phyloP scores from a whole-genome alignment of 1,140 invertebrate genomes.

The Drosophila orena region DNA sequence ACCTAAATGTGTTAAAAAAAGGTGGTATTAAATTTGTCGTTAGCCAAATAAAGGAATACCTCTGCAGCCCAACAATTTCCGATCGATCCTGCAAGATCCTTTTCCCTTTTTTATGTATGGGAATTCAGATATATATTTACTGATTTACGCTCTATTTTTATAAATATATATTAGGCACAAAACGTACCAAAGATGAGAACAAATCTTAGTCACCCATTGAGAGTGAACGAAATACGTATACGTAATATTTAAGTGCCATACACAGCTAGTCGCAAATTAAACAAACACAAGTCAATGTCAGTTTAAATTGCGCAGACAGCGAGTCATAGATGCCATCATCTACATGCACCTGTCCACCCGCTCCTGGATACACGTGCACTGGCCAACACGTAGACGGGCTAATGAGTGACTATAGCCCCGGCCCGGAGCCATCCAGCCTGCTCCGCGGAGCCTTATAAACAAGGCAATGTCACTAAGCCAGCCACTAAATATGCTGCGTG shows the following conservation, averaged over 20 bases:
- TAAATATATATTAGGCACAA: neutral
- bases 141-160: no score
- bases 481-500: constrained; percentile 82
- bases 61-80: no score
- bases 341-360: constrained; percentile 17
- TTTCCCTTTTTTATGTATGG: neutral
- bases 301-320: constrained; percentile 43
- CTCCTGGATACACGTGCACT: constrained; percentile 30
- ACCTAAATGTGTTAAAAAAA: no score
- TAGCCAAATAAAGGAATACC: neutral
- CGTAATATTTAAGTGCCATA: constrained; percentile 38
- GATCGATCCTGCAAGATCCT: neutral
- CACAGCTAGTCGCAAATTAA: constrained; percentile 39
- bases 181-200: no score
- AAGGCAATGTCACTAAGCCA: constrained; percentile 62
- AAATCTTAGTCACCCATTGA: no score
- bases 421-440: constrained; percentile 21
- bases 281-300: constrained; percentile 77
- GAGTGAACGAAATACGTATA: neutral
- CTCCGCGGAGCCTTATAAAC: constrained; percentile 44
- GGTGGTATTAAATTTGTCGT: neutral
- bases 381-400: constrained; percentile 55
- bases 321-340: constrained; percentile 20
- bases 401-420: constrained; percentile 55
- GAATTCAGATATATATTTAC: neutral